phyloP scores from a whole-genome alignment of 1,140 invertebrate genomes.

The Atta colombica region DNA sequence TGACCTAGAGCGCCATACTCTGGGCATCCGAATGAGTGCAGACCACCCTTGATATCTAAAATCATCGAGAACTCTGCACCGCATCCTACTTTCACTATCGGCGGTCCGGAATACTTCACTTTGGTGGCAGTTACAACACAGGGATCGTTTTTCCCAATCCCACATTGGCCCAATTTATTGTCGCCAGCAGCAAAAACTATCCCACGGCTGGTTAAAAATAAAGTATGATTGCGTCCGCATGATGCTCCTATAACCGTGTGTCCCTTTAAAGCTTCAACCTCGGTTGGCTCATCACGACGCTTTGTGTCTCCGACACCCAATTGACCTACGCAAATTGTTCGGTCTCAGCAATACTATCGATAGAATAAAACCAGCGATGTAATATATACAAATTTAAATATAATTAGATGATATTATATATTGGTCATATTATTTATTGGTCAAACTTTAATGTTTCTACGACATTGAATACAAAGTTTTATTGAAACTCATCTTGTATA shows the following conservation, averaged over 20 bases:
- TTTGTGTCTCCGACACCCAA: slow-evolving; percentile 93
- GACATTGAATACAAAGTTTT: background rate
- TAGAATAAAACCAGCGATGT: background rate
- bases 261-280: slow-evolving; percentile 91
- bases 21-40: slow-evolving; percentile 96
- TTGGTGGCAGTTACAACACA: slow-evolving; percentile 91
- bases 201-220: slow-evolving; percentile 95
- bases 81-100: slow-evolving; percentile 94
- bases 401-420: background rate
- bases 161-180: slow-evolving; percentile 96
- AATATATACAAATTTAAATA: slow-evolving; percentile 8
- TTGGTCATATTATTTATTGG: background rate
- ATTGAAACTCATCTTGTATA: background rate
- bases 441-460: background rate
- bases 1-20: slow-evolving; percentile 97
- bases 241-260: slow-evolving; percentile 94
- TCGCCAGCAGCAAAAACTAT: slow-evolving; percentile 95
- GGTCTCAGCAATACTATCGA: background rate
- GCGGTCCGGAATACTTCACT: slow-evolving; percentile 91
- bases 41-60: slow-evolving; percentile 94
- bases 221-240: slow-evolving; percentile 94
- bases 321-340: slow-evolving; percentile 89
- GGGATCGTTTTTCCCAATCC: slow-evolving; percentile 92
- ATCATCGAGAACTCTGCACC: slow-evolving; percentile 97
- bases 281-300: slow-evolving; percentile 91